These are phyloP conservation scores for Macropis europaea DNA, from an alignment of 2,888 invertebrate species.

Conservation along the genomic window DNA sequence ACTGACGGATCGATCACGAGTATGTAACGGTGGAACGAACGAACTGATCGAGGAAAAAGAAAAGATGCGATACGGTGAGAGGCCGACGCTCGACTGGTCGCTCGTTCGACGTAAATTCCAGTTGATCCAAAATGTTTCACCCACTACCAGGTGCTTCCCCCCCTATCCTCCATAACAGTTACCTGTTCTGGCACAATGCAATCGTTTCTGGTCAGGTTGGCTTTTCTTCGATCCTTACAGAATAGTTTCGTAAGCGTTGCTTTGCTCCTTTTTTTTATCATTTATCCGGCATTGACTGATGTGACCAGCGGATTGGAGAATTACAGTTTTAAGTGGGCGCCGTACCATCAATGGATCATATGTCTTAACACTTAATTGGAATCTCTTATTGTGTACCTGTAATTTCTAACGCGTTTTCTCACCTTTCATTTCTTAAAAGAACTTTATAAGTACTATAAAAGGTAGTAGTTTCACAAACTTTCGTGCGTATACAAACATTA, in stretches of 20 bases:
- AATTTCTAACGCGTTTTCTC: too few species aligned
- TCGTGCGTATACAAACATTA: too few species aligned
- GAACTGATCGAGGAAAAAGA: not conserved
- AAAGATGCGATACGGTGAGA: constrained; percentile 67
- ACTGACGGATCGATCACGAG: not conserved
- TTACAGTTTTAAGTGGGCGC: too few species aligned
- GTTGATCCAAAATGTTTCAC: constrained; percentile 71
- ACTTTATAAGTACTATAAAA: too few species aligned
- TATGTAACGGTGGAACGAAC: not conserved
- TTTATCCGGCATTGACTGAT: too few species aligned
- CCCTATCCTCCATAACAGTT: constrained; percentile 38
- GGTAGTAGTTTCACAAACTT: too few species aligned
- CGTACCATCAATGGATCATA: too few species aligned
- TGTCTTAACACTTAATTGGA: too few species aligned
- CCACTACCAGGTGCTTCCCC: constrained; percentile 64
- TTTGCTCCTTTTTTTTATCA: too few species aligned
- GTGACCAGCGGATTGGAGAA: too few species aligned
- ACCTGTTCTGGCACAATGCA: constrained; percentile 6
- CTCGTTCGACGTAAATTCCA: constrained; percentile 67
- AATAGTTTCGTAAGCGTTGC: constrained; percentile 2
- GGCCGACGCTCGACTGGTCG: constrained; percentile 75
- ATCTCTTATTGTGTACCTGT: too few species aligned
- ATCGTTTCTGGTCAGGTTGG: not conserved
- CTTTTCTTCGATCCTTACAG: constrained; percentile 3
- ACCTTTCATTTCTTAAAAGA: too few species aligned